Evolutionary conservation across 1,140 invertebrate genomes (phyloP).

Genomic region (Tetragnatha versicolor): DNA sequence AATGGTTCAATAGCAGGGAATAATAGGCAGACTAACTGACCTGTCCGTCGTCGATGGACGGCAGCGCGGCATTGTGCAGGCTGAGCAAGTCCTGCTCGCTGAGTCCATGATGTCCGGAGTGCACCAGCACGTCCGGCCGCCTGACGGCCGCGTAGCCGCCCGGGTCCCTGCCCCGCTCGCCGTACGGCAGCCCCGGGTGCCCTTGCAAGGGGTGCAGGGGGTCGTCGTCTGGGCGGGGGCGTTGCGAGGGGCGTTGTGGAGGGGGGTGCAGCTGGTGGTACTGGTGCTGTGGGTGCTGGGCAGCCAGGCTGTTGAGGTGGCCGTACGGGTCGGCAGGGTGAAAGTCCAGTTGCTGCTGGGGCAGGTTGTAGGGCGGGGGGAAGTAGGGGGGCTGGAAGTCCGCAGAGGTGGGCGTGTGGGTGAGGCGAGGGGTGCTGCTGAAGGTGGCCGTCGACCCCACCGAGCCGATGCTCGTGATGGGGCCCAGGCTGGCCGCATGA

Average conservation of each 20-base stretch:
- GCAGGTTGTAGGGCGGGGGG: conserved; percentile 85
- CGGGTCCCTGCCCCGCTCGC: conserved; percentile 50
- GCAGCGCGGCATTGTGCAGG: conserved; percentile 64
- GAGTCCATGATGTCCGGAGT: conserved; percentile 65
- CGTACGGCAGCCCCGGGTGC: conserved; percentile 59
- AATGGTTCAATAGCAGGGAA: not conserved
- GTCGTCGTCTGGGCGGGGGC: conserved; percentile 64
- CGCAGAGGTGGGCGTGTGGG: conserved; percentile 69
- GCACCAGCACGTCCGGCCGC: conserved; percentile 71
- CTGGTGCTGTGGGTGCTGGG: conserved; percentile 64
- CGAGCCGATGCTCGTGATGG: conserved; percentile 69
- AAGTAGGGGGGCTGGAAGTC: conserved; percentile 96
- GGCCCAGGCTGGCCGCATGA: conserved; percentile 69
- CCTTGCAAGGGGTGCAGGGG: conserved; percentile 64
- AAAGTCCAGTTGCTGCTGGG: conserved; percentile 52
- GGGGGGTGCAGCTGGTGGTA: conserved; percentile 67
- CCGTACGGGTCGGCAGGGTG: conserved; percentile 70
- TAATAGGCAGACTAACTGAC: conserved; percentile 60
- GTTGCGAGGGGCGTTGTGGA: conserved; percentile 60
- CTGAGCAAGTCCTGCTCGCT: conserved; percentile 68
- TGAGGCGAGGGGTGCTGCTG: conserved; percentile 68
- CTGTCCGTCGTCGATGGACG: conserved; percentile 76
- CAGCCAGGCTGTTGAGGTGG: conserved; percentile 71
- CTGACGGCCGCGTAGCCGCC: conserved; percentile 61
- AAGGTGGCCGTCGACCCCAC: conserved; percentile 69